Evolutionary conservation across 2,888 invertebrate species (phyloP), one percentile per base, ranked within the genome.

Genomic region (Empis livida): DNA sequence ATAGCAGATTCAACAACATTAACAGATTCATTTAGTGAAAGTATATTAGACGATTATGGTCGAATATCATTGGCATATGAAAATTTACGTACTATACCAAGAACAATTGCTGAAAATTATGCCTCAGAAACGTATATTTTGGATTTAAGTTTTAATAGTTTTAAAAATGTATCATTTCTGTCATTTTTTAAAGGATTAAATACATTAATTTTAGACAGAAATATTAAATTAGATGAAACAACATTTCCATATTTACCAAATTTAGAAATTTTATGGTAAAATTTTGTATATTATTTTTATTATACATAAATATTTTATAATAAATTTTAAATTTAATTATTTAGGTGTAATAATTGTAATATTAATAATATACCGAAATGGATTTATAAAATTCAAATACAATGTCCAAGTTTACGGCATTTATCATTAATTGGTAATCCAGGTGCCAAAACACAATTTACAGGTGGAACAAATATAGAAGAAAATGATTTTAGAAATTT

Each of bases 381-480:
- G 77, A 74, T 84, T 45, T 77, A 78, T 52, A 79, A 78, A 58
- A 71, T 89, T 50, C 75, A 79, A 54, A 72, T 76, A 41, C 79
- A 84, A 2, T 80, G 84, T 55, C 85, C 90, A 0, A 79, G 80
- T 57, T 67, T 92, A 23, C 76, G 77, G 57, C 82, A 82, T 61
- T 68, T 92, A 1, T 86, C 87, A 14, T 72, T 64, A 20, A 65
- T 92, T 89, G 89, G 89, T 16, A 92, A 92, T 67, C 78, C 80
- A 0, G 87, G 85, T 1, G 58, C 57, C 6, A 87, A 86, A 0
- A 84, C 82, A 54, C 10, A 31, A 16, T 14, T 38, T 10, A 14
- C 10, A 9, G 10, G 30, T 40, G 82, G 82, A 3, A 84, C 45
- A 9, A 43, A 45, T 15, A 5, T 9, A 8, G 48, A 53, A 45